These are phyloP conservation scores for Perithous albicinctus DNA, from an alignment of 2,888 invertebrate species.

Conservation along the genomic window DNA sequence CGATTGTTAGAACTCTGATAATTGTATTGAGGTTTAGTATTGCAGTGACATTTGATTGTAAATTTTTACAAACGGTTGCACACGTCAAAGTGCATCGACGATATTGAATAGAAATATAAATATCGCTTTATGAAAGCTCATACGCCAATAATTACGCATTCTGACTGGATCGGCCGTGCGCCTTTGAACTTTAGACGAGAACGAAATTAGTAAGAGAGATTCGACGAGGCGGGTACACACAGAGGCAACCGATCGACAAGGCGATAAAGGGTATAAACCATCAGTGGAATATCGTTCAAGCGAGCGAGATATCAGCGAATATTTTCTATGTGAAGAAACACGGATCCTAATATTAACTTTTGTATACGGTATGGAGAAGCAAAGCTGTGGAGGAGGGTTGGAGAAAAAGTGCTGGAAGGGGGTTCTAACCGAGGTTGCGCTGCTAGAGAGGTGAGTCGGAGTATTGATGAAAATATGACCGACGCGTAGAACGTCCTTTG, in stretches of 20 bases:
- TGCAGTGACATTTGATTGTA: neutral
- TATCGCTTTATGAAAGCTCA: constrained; percentile 59
- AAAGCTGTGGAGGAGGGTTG: constrained; percentile 70
- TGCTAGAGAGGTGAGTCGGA: constrained; percentile 63
- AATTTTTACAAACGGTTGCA: constrained; percentile 6
- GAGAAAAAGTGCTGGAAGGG: constrained; percentile 65
- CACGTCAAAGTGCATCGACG: constrained; percentile 32
- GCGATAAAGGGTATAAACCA: constrained; percentile 76
- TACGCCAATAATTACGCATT: constrained; percentile 54
- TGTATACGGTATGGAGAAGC: constrained; percentile 78
- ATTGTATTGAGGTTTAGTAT: neutral
- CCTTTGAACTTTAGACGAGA: constrained; percentile 61
- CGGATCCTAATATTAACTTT: constrained; percentile 83
- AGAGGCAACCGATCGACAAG: constrained; percentile 65
- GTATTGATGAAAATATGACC: constrained; percentile 84
- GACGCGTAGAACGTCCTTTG: constrained; percentile 80
- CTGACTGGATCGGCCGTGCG: constrained; percentile 28
- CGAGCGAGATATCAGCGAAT: constrained; percentile 76
- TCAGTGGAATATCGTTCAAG: constrained; percentile 65
- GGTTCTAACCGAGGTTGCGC: constrained; percentile 60
- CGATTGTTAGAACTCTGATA: too few species aligned
- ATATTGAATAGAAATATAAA: constrained; percentile 35
- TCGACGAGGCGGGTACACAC: constrained; percentile 7
- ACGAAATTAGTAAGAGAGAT: constrained; percentile 58
- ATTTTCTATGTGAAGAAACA: constrained; percentile 83